Base-by-base conservation (phyloP, 2,113 vertebrate genomes). In the Desmodus rotundus region DNA sequence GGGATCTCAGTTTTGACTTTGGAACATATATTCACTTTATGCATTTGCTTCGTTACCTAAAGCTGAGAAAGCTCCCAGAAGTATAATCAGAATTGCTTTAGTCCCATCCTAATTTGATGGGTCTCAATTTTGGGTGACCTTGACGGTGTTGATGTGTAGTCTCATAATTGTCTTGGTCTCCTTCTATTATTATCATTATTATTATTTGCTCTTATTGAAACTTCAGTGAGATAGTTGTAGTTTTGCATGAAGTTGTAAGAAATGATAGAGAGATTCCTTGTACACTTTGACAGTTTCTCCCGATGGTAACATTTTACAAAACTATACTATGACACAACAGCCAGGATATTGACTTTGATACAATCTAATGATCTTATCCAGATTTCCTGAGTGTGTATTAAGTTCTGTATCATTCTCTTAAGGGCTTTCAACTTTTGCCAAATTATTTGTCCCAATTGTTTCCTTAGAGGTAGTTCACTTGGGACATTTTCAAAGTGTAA, bases 1-100 rank as follows among this genome's bases (percentile, higher is more conserved):
- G 88, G 54, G 58, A 89, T 95, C 54, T 67, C 31, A 63, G 78
- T 83, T 94, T 97, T 96, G 74, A 91, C 82, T 94, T 54, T 83
- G 87, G 61, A 67, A 67, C 81, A 95, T 95, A 88, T 74, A 88
- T 63, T 63, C 19, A 45, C 45, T 89, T 73, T 77, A 94, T 89
- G 87, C 56, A 89, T 87, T 47, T 96, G 77, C 73, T 94, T 38
- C 12, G 73, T 77, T 33, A 81, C 58, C 78, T 87, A 86, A 87
- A 93, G 36, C 67, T 94, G 50, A 89, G 63, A 89, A 94, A 45
- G 16, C 52, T 94, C 11, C 50, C 78, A 89, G 83, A 91, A 89
- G 50, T 87, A 54, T n/a, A 73, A 50, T 89, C 50, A 89, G 65
- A 89, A 56, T 50, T 74, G 56, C 61, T 94, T 67, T 54, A 50